Base-by-base conservation (phyloP, 1,140 invertebrate species). In the Sycophila sp. region DNA sequence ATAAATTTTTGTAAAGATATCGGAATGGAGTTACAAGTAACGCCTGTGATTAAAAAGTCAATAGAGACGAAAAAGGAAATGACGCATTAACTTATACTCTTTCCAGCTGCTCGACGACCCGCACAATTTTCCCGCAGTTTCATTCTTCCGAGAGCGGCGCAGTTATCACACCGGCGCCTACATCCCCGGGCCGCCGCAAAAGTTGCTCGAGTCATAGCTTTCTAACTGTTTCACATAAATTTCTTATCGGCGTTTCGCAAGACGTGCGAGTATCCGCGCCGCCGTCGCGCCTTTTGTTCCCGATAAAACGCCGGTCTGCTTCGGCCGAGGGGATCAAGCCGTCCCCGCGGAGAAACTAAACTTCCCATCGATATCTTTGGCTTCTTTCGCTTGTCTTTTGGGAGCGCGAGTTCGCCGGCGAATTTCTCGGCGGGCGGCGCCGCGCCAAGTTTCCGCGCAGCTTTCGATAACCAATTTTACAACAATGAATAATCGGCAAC, bases 181-280 rank as follows among this genome's bases (percentile, higher is more conserved):
- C n/a, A n/a, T n/a, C n/a, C n/a, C n/a, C n/a, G n/a, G n/a, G n/a
- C n/a, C n/a, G n/a, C n/a, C n/a, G n/a, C n/a, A n/a, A n/a, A n/a
- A n/a, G n/a, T n/a, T n/a, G n/a, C n/a, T n/a, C n/a, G n/a, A n/a
- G n/a, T 42, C 19, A 7, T 26, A 32, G 62, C 62, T 64, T 51
- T 64, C 59, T 65, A 65, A 65, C 49, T 55, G 15, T 65, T 65
- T 55, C 34, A 55, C 49, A 65, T 65, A 55, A 55, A 65, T 65
- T 65, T 42, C 63, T 65, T 53, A 65, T 65, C 49, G 34, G 15
- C 32, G 45, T 38, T 64, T 64, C 62, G 22, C 45, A 36, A 64
- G 62, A 36, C n/a, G 24, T 15, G 19, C 56, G n/a, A 36, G 53
- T 56, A 56, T 36, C 15, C n/a, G 24, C n/a, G 55, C 32, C 32